Base-by-base conservation (phyloP, 2,797 vertebrate genomes). In the Oreortyx pictus region DNA sequence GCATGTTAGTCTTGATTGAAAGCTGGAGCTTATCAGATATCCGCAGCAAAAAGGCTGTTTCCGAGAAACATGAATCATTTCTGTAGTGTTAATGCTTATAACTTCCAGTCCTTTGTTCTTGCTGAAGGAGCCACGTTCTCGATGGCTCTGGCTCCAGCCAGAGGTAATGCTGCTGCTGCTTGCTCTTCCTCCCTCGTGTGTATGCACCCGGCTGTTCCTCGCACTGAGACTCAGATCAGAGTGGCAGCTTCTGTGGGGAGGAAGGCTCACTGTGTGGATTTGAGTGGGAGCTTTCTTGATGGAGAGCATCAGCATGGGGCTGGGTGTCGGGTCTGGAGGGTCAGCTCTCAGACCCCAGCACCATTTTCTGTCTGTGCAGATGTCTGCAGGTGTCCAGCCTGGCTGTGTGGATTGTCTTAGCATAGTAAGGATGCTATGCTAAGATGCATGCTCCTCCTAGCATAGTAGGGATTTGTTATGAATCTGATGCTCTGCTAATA, bases 71-170 rank as follows among this genome's bases (percentile, higher is more conserved):
- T 91, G 91, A 94, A 92, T 94, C 74, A 93, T 82, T 94, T 89
- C 87, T 93, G 93, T 85, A 95, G 39, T 67, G 3, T 59, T 88
- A 81, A 81, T 72, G 73, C 66, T 89, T 75, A 5, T 41, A 61
- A 87, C 78, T 94, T 95, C 89, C 89, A 68, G 22, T 70, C 82
- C 70, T 95, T 95, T 93, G 87, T 95, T 95, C 85, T 86, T 47
- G 82, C 76, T 89, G 85, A 64, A 0, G 19, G 72, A 74, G 27
- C 70, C 5, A 1, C 56, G 54, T 46, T 83, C 82, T 91, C 1
- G 1, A 54, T 73, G 0, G 3, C 71, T 37, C 46, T 49, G 82
- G 76, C 79, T 94, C 59, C 70, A 59, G 76, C 56, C 72, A 70
- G 68, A 67, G 81, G 74, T 76, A 25, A 59, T 5, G 24, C 4